Conservation (phyloP, 2,113 vertebrate genomes). For the Otocyon megalotis region DNA sequence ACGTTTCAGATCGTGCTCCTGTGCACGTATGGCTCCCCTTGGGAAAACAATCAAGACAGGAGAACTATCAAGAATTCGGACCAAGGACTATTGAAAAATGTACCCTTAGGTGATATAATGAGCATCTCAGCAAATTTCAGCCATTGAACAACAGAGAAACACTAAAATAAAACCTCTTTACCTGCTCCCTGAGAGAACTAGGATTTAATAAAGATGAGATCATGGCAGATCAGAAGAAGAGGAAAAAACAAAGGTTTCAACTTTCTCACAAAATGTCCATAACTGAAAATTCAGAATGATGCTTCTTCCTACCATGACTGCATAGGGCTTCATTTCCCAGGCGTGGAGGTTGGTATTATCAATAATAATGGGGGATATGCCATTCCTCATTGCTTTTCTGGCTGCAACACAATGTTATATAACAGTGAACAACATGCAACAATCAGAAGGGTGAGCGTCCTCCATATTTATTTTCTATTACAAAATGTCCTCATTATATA, state of each 20-base stretch:
- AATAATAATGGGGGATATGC: constrained; percentile 90
- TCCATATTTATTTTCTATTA: constrained; percentile 46
- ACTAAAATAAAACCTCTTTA: neutral
- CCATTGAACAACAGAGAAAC: neutral
- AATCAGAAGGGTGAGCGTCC: constrained; percentile 44
- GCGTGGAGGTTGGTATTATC: constrained; percentile 92
- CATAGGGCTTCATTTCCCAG: constrained; percentile 92
- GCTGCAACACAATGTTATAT: constrained; percentile 87
- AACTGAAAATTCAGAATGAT: constrained; percentile 79
- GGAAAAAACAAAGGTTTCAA: constrained; percentile 57
- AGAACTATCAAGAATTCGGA: neutral
- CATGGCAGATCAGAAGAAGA: constrained; percentile 39
- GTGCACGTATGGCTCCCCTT: neutral
- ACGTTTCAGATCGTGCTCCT: neutral
- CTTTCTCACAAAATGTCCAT: constrained; percentile 63
- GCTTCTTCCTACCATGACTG: constrained; percentile 89
- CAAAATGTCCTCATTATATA: constrained; percentile 6
- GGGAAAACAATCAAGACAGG: neutral
- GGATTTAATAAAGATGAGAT: constrained; percentile 6
- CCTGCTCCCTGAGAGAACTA: neutral
- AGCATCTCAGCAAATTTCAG: neutral
- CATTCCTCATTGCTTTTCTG: constrained; percentile 89
- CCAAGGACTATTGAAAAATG: neutral
- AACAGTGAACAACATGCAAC: constrained; percentile 72
- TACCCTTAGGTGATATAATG: neutral